Base-by-base conservation (phyloP, 1,140 invertebrate genomes). In the Drosophila sturtevanti region DNA sequence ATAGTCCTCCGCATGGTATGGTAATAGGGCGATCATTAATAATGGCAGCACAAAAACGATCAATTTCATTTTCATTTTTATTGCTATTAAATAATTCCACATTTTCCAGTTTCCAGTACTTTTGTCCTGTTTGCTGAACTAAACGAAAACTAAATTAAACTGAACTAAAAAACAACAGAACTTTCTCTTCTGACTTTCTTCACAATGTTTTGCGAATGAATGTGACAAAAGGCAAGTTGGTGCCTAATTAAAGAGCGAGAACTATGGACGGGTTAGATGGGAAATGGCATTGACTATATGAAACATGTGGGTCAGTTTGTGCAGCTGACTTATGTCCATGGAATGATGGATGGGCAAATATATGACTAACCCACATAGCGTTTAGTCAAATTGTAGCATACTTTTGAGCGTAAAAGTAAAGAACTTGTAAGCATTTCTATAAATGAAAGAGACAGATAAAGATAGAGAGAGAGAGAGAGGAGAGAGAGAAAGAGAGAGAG, bases 271-370 rank as follows among this genome's bases (percentile, higher is more conserved):
- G 6, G 41, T 9, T 41, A 14, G 38, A 9, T 18, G 41, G 37
- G 41, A 14, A 44, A 44, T 16, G 41, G 14, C 41, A 44, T 44
- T 44, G 41, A n/a, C n/a, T n/a, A n/a, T n/a, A n/a, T n/a, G 41
- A 5, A 35, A 18, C 41, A 85, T 78, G 78, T 85, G 78, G 82
- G 82, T 87, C 71, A 81, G 75, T 76, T 81, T 81, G 74, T 78
- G 82, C 82, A 85, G 81, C 77, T 86, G 81, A 48, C 52, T 51
- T 4, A 48, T 55, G 66, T 56, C 72, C 63, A 52, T 75, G 56
- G 35, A 6, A 31, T 6, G 27, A 18, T 34, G n/a, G 37, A 34
- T 24, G 27, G 12, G 63, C 72, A 76, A 77, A 77, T 80, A 73
- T 79, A 31, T 82, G 80, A 38, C 31, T 78, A 81, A 69, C 78